Percentiles rank a stretch among this genome's conserved stretches.
These are phyloP conservation scores for Amphimedon queenslandica DNA, from an alignment of 37 sponge, comb jelly and placozoan genomes.

Conservation along the genomic window DNA sequence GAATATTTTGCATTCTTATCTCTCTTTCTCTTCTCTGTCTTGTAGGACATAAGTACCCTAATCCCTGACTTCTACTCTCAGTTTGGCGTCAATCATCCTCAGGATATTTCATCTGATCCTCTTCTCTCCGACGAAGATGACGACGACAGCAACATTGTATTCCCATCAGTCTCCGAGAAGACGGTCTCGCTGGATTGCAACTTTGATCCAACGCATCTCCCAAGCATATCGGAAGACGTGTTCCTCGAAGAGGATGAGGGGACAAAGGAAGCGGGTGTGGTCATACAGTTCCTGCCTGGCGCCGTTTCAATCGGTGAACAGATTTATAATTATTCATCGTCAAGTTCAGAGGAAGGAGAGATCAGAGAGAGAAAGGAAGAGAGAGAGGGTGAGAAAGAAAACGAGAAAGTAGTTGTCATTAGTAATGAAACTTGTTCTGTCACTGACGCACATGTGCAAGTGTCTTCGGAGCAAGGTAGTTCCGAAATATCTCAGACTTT, in stretches of 20 bases:
- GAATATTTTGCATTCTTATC: neutral
- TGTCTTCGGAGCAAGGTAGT: too few species aligned
- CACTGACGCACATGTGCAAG: neutral
- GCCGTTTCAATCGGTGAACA: neutral
- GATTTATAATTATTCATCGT: neutral
- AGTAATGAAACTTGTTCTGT: neutral
- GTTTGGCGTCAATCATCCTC: neutral
- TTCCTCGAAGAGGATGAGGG: neutral
- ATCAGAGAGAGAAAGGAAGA: neutral
- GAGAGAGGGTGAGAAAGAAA: neutral
- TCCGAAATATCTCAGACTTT: neutral
- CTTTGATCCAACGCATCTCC: neutral
- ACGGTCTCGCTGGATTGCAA: neutral
- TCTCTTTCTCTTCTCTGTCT: neutral
- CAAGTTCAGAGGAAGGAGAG: neutral
- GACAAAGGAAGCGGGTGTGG: neutral
- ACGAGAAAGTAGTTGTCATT: neutral
- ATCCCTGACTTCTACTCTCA: neutral
- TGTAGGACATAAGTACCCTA: neutral
- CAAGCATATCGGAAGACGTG: neutral
- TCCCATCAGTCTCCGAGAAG: neutral
- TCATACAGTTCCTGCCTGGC: neutral
- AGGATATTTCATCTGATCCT: neutral
- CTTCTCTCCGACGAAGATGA: neutral
- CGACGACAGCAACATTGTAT: neutral